Evolutionary conservation across 2,888 invertebrate species (phyloP).

Genomic region (Andrena praecox): DNA sequence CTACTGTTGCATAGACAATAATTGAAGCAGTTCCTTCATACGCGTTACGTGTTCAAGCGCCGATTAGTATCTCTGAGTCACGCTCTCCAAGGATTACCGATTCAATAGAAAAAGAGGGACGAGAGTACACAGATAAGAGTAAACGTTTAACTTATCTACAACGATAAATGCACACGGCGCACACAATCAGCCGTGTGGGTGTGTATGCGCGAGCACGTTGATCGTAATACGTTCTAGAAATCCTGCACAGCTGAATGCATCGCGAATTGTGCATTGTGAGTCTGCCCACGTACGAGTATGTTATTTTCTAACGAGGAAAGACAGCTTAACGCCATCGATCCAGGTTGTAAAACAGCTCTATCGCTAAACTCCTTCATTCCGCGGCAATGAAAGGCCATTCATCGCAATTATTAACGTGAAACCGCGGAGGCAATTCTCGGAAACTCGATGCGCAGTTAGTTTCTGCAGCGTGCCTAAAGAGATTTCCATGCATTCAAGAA

Average conservation of each 20-base stretch:
- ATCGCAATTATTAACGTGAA: constrained; percentile 66
- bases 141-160: constrained; percentile 50
- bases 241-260: constrained; percentile 26
- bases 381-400: constrained; percentile 67
- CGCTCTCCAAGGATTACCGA: constrained; percentile 40
- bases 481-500: constrained; percentile 49
- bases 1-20: constrained; percentile 10
- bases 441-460: constrained; percentile 49
- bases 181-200: background rate
- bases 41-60: constrained; percentile 1
- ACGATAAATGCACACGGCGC: constrained; percentile 17
- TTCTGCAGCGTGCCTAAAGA: constrained; percentile 28
- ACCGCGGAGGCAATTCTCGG: constrained; percentile 50
- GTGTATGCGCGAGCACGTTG: background rate
- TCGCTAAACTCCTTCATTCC: constrained; percentile 62
- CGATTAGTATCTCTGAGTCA: constrained; percentile 47
- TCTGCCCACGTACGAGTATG: constrained; percentile 48
- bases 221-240: constrained; percentile 35
- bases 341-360: constrained; percentile 57
- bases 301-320: constrained; percentile 67
- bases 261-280: constrained; percentile 47
- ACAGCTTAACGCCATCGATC: constrained; percentile 63
- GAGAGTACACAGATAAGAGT: constrained; percentile 37
- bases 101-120: constrained; percentile 34
- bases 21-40: constrained; percentile 22